A percentile compares a stretch with the other conserved stretches of the same genome.
Evolutionary conservation across 2,113 vertebrate species (phyloP).

Genomic region (Rhinopomastus cyanomelas): DNA sequence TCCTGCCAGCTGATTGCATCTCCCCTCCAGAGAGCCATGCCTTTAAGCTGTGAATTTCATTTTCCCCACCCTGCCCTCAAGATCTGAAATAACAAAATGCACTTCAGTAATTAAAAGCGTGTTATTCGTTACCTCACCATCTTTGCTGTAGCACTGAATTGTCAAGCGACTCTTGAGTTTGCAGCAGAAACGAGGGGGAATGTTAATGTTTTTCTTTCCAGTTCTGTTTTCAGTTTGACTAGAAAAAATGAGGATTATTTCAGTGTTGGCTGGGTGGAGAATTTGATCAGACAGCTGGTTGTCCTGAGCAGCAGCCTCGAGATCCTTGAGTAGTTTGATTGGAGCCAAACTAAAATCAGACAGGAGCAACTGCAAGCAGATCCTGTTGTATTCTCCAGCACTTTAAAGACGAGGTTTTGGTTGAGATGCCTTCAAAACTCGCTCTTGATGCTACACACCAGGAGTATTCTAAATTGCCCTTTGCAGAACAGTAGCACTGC

Average conservation of each 20-base stretch:
- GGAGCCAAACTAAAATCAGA: background rate
- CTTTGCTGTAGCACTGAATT: slow-evolving; percentile 55
- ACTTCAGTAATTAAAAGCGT: slow-evolving; percentile 74
- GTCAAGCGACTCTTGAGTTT: slow-evolving; percentile 34
- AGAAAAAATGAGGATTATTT: slow-evolving; percentile 33
- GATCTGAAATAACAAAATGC: slow-evolving; percentile 72
- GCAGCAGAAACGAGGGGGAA: background rate
- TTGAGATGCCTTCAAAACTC: background rate
- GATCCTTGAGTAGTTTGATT: slow-evolving; percentile 11
- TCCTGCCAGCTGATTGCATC: slow-evolving; percentile 72
- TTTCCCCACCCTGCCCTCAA: slow-evolving; percentile 26
- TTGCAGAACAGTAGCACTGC: background rate
- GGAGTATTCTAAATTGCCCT: background rate
- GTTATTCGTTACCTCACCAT: slow-evolving; percentile 64
- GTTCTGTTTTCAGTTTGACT: background rate
- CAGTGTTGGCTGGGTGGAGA: background rate
- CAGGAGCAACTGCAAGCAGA: background rate
- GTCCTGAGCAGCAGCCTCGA: slow-evolving; percentile 12
- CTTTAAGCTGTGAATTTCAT: slow-evolving; percentile 59
- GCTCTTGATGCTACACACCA: background rate
- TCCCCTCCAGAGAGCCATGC: slow-evolving; percentile 66
- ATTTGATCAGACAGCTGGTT: slow-evolving; percentile 16
- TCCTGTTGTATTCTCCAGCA: background rate
- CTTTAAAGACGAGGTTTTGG: background rate
- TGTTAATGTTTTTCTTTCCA: background rate